Evolutionary conservation across 37 sponge, comb jelly and placozoan species (phyloP).

Genomic region (Crambe crambe): DNA sequence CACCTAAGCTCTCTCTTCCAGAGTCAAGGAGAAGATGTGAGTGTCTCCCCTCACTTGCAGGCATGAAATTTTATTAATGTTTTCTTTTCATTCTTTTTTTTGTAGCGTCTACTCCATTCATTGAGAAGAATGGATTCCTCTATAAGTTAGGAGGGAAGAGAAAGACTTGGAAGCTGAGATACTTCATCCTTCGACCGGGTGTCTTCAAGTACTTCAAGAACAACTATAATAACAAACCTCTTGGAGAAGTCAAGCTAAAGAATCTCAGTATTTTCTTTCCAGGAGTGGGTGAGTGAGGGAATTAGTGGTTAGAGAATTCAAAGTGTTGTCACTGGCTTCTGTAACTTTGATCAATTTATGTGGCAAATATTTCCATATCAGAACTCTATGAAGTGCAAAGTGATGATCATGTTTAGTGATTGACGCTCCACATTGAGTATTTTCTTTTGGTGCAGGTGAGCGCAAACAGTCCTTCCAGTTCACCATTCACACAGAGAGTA

Average conservation of each 20-base stretch:
- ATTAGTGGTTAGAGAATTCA: neutral
- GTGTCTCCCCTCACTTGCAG: neutral
- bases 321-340: too few relatives aligned
- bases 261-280: conserved; percentile 54
- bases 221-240: conserved; percentile 22
- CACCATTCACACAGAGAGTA: conserved; percentile 76
- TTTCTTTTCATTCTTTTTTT: neutral
- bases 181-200: conserved; percentile 81
- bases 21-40: neutral
- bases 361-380: too few relatives aligned
- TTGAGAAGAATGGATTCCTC: conserved; percentile 80
- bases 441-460: conserved; percentile 40
- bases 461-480: conserved; percentile 69
- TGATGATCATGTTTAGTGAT: neutral
- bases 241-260: conserved; percentile 82
- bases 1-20: neutral
- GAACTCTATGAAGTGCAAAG: too few relatives aligned
- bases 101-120: conserved; percentile 26
- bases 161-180: conserved; percentile 81
- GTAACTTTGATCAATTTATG: too few relatives aligned
- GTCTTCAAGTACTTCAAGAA: conserved; percentile 80
- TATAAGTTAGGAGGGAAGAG: conserved; percentile 79
- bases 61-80: neutral
- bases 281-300: conserved; percentile 33
- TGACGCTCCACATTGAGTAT: neutral